Evolutionary conservation across 2,113 vertebrate species (phyloP).

Genomic region (Myiozetetes cayanensis): DNA sequence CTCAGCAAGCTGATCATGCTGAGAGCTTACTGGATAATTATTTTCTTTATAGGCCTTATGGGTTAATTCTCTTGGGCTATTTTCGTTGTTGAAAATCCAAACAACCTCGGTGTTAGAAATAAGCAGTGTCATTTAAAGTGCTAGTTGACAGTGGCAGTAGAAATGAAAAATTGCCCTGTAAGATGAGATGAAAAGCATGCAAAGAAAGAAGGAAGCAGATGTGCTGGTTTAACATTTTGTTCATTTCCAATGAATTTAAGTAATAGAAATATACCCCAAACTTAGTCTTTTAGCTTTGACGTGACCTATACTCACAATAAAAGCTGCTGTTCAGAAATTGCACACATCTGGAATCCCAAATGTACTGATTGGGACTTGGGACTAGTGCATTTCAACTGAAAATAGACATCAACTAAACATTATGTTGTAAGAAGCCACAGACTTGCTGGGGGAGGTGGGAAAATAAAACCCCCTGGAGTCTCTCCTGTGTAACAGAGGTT

Average conservation of each 20-base stretch:
- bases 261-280: background rate
- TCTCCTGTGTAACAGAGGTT: background rate
- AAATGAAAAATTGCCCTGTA: background rate
- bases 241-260: background rate
- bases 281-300: background rate
- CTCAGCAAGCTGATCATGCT: background rate
- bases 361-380: background rate
- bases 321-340: background rate
- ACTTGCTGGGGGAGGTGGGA: background rate
- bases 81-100: constrained; percentile 24
- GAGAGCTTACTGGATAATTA: background rate
- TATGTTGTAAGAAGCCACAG: background rate
- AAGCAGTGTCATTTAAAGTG: background rate
- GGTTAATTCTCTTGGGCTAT: background rate
- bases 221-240: background rate
- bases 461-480: background rate
- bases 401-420: background rate
- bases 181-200: background rate
- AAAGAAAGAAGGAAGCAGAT: background rate
- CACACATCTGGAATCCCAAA: background rate
- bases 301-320: background rate
- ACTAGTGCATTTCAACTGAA: background rate
- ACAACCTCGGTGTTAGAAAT: background rate
- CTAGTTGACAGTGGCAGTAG: background rate
- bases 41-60: background rate